Evolutionary conservation across 2,888 invertebrate genomes (phyloP).

Genomic region (Therioaphis trifolii): DNA sequence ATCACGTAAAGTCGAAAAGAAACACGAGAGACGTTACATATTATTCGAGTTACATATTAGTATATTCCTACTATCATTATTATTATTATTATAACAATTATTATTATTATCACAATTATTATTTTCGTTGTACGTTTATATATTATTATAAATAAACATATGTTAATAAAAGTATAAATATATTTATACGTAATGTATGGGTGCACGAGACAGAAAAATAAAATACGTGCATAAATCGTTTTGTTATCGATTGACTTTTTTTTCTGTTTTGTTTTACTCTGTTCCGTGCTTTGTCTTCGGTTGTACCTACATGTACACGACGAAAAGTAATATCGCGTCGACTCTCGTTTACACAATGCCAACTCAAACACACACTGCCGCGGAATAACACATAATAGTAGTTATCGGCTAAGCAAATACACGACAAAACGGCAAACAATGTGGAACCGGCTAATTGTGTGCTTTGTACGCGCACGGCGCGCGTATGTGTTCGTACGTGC

Average conservation of each 20-base stretch:
- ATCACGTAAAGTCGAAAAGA: not conserved
- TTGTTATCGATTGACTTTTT: constrained; percentile 21
- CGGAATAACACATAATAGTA: constrained; percentile 39
- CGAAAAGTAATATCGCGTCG: constrained; percentile 22
- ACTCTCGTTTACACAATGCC: constrained; percentile 53
- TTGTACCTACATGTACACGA: not conserved
- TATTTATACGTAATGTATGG: too few relatives aligned
- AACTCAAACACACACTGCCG: constrained; percentile 18
- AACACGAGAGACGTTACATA: not conserved
- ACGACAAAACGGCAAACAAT: constrained; percentile 45
- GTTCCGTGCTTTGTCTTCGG: not conserved
- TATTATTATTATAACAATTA: too few relatives aligned
- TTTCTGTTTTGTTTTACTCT: not conserved
- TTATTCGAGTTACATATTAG: not conserved
- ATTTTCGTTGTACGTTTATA: too few relatives aligned
- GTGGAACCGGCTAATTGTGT: constrained; percentile 60
- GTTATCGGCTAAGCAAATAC: constrained; percentile 59
- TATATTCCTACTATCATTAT: too few relatives aligned
- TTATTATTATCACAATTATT: too few relatives aligned
- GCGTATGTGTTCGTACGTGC: not conserved
- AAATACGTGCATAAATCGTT: constrained; percentile 27
- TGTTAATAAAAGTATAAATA: too few relatives aligned
- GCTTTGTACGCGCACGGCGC: not conserved
- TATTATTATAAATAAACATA: not conserved
- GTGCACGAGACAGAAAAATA: not conserved